Conservation (phyloP, 1,140 invertebrate genomes). For the Latrodectus geometricus region DNA sequence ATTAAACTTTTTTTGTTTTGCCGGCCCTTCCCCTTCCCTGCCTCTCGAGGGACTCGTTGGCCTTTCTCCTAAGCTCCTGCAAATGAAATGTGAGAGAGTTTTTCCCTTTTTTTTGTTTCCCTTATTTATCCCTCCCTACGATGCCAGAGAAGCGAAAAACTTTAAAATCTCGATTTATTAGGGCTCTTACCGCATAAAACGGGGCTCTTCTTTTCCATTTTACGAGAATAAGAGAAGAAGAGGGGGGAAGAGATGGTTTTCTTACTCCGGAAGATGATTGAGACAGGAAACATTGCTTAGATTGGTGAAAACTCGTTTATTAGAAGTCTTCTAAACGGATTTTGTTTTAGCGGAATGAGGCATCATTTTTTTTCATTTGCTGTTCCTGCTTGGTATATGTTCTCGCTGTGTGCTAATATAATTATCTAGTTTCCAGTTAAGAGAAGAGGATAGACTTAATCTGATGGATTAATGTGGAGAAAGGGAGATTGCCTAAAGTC, state of each 20-base stretch:
- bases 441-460: too few relatives aligned
- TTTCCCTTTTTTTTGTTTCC: not conserved
- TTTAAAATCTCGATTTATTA: constrained; percentile 62
- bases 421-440: too few relatives aligned
- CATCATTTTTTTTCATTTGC: too few relatives aligned
- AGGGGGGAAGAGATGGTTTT: not conserved
- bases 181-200: constrained; percentile 47
- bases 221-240: not conserved
- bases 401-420: too few relatives aligned
- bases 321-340: not conserved
- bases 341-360: not conserved
- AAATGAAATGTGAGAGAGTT: constrained; percentile 46
- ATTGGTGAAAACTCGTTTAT: not conserved
- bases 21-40: not conserved
- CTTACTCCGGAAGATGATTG: not conserved
- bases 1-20: constrained; percentile 57
- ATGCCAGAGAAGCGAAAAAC: not conserved
- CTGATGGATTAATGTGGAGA: too few relatives aligned
- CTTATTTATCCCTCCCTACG: not conserved
- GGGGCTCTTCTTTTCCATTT: not conserved
- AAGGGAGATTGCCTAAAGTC: too few relatives aligned
- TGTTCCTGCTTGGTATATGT: too few relatives aligned
- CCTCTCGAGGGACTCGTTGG: constrained; percentile 47
- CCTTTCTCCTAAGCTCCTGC: constrained; percentile 24
- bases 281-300: not conserved